Base-by-base conservation (phyloP, 2,888 invertebrate species). In the Bembecia ichneumoniformis region DNA sequence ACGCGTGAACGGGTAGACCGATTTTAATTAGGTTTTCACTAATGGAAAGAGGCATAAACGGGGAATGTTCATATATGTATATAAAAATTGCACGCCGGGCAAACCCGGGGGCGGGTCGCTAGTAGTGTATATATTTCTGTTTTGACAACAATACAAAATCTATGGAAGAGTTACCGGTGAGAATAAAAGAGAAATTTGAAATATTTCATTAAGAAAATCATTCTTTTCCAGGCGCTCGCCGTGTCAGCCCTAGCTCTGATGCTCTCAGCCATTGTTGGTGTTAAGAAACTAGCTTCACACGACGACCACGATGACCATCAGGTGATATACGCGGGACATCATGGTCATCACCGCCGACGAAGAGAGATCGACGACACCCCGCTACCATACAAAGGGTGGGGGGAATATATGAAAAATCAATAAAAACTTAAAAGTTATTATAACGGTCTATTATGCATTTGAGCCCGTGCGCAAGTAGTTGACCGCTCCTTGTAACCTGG, bases 181-280 rank as follows among this genome's bases (percentile, higher is more conserved):
- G 5, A 20, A 20, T 7, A 20, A 20, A 20, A 7, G 20, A 20
- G 20, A 20, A 13, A 40, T 11, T 7, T 13, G 0, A 40, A 40
- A 40, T 40, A 40, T 40, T 40, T 40, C 7, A 40, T 7, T 20
- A 7, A 20, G 7, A 7, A 28, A 9, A 2, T 28, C 0, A 9
- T 55, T 47, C 43, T 43, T 16, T 48, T 51, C 46, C 78, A 87
- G 82, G 92, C 92, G 0, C 66, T 92, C 48, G 91, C 91, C 57
- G 88, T 91, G 3, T 92, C 94, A 46, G 91, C 92, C 1, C 71
- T 94, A 50, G 94, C 94, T 0, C 74, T 94, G 10, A 90, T 94
- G 90, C 79, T 94, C 50, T 92, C 94, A 43, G 88, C 91, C n/a
- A 88, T 94, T 43, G 89, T 94, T 1, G 94, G 93, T 2, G 82